Evolutionary conservation across 2,888 invertebrate genomes (phyloP).

Genomic region (Drosophila sordidapex): DNA sequence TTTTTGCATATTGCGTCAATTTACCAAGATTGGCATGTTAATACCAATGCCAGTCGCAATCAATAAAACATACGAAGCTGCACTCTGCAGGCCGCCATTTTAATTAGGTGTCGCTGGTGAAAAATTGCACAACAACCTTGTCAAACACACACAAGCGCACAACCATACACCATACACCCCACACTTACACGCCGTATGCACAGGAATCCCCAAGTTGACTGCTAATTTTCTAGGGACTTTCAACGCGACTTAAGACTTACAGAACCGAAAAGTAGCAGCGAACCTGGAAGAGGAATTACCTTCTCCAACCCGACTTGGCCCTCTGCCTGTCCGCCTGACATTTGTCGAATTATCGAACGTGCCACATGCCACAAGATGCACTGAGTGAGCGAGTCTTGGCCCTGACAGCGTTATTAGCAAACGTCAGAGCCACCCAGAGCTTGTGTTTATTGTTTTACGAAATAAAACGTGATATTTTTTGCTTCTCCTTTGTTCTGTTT

Average conservation of each 20-base stretch:
- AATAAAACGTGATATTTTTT: background rate
- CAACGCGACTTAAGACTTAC: conserved; percentile 11
- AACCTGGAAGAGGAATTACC: conserved; percentile 1
- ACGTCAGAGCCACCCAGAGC: conserved; percentile 17
- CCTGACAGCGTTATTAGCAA: conserved; percentile 46
- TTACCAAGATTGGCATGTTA: conserved; percentile 1
- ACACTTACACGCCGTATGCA: background rate
- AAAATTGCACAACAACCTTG: conserved; percentile 6
- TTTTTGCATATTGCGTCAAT: conserved; percentile 20
- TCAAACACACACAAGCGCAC: background rate
- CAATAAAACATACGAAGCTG: conserved; percentile 21
- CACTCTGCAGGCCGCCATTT: conserved; percentile 21
- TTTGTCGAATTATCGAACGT: conserved; percentile 34
- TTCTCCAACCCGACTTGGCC: background rate
- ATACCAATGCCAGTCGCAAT: conserved; percentile 20
- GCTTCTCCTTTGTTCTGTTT: background rate
- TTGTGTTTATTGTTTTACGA: background rate
- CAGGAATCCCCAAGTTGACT: conserved; percentile 16
- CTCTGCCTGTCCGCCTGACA: background rate
- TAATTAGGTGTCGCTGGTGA: conserved; percentile 27
- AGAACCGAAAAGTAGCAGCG: conserved; percentile 14
- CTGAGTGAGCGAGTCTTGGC: conserved; percentile 8
- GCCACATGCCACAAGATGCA: conserved; percentile 21
- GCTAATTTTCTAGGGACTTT: conserved; percentile 28
- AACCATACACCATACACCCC: background rate